Base-by-base conservation (phyloP, 2,113 vertebrate species). In the Sprattus sprattus region DNA sequence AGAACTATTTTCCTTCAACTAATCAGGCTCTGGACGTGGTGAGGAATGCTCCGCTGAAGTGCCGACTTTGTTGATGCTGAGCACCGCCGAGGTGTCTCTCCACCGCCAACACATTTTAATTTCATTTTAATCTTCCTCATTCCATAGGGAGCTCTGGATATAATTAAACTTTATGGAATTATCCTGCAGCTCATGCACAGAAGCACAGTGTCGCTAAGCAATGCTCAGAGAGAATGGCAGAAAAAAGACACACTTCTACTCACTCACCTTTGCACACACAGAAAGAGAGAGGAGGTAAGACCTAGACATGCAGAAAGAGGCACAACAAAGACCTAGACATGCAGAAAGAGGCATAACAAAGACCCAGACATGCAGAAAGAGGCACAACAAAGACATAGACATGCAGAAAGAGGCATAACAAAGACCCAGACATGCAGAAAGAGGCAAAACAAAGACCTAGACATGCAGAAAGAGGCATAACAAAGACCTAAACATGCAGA, bases 111-210 rank as follows among this genome's bases (percentile, higher is more conserved):
- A 93, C 94, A 94, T 94, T 95, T 94, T 94, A 93, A 95, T 95
- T 95, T 93, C 88, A 92, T 95, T 93, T 83, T 95, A 94, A 95
- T 95, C 94, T 93, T 92, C 93, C 92, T 90, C 83, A 89, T 89
- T 95, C 94, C 92, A 90, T 91, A 90, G 93, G 94, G 94, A 94
- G 90, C 85, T 88, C 82, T 89, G 93, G 91, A 93, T 95, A 93
- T 96, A 95, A 96, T 96, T 95, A 95, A 94, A 94, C 92, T 95
- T 94, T 92, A 94, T 94, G 91, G 92, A 93, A 92, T 88, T 90
- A 90, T 91, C 92, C 91, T 85, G 87, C 91, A 93, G 92, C 92
- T 92, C 89, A 89, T 87, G 89, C 82, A 67, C 87, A 89, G 89
- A 90, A 88, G 86, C 87, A 89, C 89, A 91, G 85, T 87, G 85